Conservation (phyloP, 2,888 invertebrate genomes). For the Steinernema scapterisci region DNA sequence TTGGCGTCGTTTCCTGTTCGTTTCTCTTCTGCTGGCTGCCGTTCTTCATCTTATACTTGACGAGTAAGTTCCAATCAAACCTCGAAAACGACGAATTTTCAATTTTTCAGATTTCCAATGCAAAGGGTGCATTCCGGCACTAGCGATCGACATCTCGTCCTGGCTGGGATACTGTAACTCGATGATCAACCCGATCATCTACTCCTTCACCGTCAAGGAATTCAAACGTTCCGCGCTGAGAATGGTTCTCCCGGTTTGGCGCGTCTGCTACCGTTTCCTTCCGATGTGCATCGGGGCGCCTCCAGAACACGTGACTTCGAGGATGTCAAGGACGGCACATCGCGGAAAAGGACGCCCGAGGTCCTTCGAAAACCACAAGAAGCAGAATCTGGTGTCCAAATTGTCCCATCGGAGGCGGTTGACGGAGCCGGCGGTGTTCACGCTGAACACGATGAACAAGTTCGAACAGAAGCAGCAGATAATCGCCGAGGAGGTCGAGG, state of each 20-base stretch:
- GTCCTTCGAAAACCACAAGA: conserved; percentile 33
- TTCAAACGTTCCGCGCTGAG: conserved; percentile 64
- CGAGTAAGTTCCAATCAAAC: too few relatives aligned
- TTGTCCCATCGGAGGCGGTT: conserved; percentile 51
- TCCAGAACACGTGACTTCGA: conserved; percentile 52
- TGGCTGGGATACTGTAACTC: conserved; percentile 68
- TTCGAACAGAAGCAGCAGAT: neutral
- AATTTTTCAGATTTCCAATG: conserved; percentile 66
- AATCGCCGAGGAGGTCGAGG: conserved; percentile 1
- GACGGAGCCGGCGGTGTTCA: conserved; percentile 61
- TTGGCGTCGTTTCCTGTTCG: conserved; percentile 74
- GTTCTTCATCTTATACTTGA: conserved; percentile 73
- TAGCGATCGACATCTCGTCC: conserved; percentile 65
- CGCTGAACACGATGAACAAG: conserved; percentile 20
- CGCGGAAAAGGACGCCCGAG: conserved; percentile 36
- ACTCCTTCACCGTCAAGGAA: conserved; percentile 67
- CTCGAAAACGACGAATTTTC: neutral
- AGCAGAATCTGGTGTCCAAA: conserved; percentile 41
- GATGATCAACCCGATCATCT: conserved; percentile 67
- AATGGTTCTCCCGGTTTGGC: conserved; percentile 60
- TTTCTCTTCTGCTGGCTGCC: conserved; percentile 74
- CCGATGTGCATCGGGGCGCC: conserved; percentile 52
- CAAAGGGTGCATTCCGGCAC: conserved; percentile 61
- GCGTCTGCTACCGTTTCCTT: conserved; percentile 50
- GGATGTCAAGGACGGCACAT: conserved; percentile 43